A percentile compares a stretch with the other conserved stretches of the same genome.
These are phyloP conservation scores for Forbesichthys papilliferus DNA, from an alignment of 2,113 vertebrate species.

Conservation along the genomic window DNA sequence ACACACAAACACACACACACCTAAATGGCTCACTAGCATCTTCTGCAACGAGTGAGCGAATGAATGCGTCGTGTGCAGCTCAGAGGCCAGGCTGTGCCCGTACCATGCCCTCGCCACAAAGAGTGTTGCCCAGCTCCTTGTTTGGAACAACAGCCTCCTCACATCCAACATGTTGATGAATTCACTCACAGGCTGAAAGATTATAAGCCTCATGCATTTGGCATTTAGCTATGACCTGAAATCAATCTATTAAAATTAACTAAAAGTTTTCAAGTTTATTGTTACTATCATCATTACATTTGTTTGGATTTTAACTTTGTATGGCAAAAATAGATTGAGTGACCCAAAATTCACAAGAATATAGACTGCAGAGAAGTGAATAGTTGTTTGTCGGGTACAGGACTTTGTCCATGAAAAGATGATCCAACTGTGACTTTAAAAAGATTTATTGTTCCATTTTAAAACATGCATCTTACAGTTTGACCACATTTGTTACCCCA, in stretches of 20 bases:
- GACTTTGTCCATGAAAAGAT: background rate
- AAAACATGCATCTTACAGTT: too few relatives aligned
- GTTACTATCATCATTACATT: background rate
- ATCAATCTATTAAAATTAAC: constrained; percentile 22
- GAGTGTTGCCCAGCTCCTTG: constrained; percentile 50
- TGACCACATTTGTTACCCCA: too few relatives aligned
- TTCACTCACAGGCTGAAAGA: too few relatives aligned
- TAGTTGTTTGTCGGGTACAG: background rate
- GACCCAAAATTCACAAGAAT: background rate
- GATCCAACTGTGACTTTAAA: background rate
- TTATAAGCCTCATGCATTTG: too few relatives aligned
- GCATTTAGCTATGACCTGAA: too few relatives aligned
- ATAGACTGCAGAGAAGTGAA: background rate
- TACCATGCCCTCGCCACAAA: constrained; percentile 60
- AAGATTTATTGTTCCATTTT: background rate
- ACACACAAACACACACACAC: constrained; percentile 26
- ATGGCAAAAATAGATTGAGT: background rate
- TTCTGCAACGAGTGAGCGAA: constrained; percentile 53
- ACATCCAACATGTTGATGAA: too few relatives aligned
- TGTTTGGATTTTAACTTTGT: background rate
- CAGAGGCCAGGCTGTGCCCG: constrained; percentile 41
- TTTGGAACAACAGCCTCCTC: constrained; percentile 46
- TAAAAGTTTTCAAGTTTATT: background rate
- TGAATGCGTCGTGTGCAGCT: constrained; percentile 49
- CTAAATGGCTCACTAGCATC: constrained; percentile 49